Base-by-base conservation (phyloP, 2,113 vertebrate genomes). In the Scartelaos histophorus region DNA sequence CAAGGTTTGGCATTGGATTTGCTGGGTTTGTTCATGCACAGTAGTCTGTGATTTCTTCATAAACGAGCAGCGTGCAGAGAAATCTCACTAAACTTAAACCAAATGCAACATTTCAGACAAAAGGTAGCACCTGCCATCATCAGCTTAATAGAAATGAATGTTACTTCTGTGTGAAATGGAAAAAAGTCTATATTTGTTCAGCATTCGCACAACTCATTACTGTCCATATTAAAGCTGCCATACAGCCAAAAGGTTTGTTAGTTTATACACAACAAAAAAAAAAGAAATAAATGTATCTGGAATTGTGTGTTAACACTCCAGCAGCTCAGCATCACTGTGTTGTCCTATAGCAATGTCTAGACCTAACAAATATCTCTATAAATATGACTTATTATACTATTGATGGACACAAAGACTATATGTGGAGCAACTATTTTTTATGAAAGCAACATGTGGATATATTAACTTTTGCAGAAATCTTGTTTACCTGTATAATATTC, bases 401-500 rank as follows among this genome's bases (percentile, higher is more conserved):
- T 78, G 87, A 95, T 95, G 96, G 95, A 97, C 96, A 97, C 95
- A 96, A 95, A 97, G 95, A 95, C 96, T 97, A 94, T 94, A 97
- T 95, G 96, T 95, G 96, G 80, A 98, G 94, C 95, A 96, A 96
- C 95, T 98, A 98, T 99, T 99, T 99, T 66, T 99, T 99, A 98
- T 97, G 95, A 97, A 97, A 96, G 95, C 95, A 96, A 95, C 96
- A 95, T 94, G 97, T 94, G 95, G 95, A 97, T 97, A 98, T 98
- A 97, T 96, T 95, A 97, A 97, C 96, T 99, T 98, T 98, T 98
- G 95, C 96, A 98, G 93, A 97, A 90, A 97, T 94, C 95, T 98
- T 97, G 96, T 98, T 98, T 99, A 99, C 96, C 77, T 97, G 97
- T 98, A 98, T 95, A 94, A 97, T 98, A 97, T 95, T 95, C 96